Evolutionary conservation across 1,140 invertebrate species (phyloP).

Genomic region (Macrobrachium nipponense): DNA sequence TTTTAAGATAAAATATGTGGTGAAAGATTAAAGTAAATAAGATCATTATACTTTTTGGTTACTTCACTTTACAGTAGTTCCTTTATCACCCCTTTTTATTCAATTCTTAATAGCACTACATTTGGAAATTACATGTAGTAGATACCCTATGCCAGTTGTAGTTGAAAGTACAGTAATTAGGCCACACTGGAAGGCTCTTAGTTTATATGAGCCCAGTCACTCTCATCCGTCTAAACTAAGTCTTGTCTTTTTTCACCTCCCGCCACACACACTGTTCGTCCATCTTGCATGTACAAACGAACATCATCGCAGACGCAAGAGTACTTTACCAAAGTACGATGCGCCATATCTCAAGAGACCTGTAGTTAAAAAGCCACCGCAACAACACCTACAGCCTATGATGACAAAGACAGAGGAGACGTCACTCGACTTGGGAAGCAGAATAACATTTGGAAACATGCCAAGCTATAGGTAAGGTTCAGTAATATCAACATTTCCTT

Average conservation of each 20-base stretch:
- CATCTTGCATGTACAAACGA: background rate
- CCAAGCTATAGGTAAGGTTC: slow-evolving; percentile 81
- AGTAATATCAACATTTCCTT: background rate
- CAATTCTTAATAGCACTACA: slow-evolving; percentile 31
- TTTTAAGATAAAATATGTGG: slow-evolving; percentile 4
- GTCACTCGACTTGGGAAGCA: slow-evolving; percentile 59
- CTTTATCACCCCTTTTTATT: slow-evolving; percentile 19
- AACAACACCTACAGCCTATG: slow-evolving; percentile 61
- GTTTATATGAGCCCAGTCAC: background rate
- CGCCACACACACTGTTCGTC: slow-evolving; percentile 17
- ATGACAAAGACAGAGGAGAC: slow-evolving; percentile 72
- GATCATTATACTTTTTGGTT: background rate
- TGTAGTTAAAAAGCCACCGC: slow-evolving; percentile 73
- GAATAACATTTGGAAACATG: slow-evolving; percentile 79
- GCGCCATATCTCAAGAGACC: slow-evolving; percentile 86
- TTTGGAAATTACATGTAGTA: slow-evolving; percentile 23
- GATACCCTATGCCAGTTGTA: slow-evolving; percentile 17
- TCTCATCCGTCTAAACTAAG: slow-evolving; percentile 35
- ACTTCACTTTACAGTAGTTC: slow-evolving; percentile 23
- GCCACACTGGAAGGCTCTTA: background rate
- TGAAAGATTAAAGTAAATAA: slow-evolving; percentile 16
- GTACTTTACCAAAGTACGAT: slow-evolving; percentile 87
- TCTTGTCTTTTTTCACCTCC: slow-evolving; percentile 47
- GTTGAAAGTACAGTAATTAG: slow-evolving; percentile 7
- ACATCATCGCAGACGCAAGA: slow-evolving; percentile 79